Evolutionary conservation across 2,113 vertebrate species (phyloP), one percentile per base, ranked within the genome.

Genomic region (Panurus biarmicus): DNA sequence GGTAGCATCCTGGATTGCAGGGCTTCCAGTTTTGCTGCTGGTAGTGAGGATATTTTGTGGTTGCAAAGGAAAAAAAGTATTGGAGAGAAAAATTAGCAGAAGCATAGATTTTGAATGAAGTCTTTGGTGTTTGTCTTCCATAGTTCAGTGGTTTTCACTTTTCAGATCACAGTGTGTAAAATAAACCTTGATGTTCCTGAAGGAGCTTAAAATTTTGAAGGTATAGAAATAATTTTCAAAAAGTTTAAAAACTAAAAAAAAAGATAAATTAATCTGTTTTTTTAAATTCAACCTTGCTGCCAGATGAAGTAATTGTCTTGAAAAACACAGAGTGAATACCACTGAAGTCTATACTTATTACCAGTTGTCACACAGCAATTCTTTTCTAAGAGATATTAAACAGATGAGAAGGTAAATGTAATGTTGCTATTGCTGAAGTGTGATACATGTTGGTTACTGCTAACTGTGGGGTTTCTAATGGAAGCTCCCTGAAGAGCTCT

Each of bases 201-300:
- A 95, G 77, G 61, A 93, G 66, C 47, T 91, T 95, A 94, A 95
- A 85, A 80, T 96, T 87, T 75, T 69, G 83, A 26, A 92, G 77
- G 9, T 88, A 90, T 45, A 87, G 42, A 73, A 79, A 54, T 47
- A 66, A 57, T 87, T 40, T 58, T 45, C 7, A 3, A 76, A 94
- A 95, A 83, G 48, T 11, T n/a, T 15, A 40, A 40, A 53, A 51
- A 31, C 14, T 21, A 1, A 15, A 22, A 48, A 44, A 47, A 38
- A 10, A 66, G 2, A 35, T 5, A 12, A 89, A 85, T 72, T 75
- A 77, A 90, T 86, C 18, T 82, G 20, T 72, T 90, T 92, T 91
- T 62, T 48, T 23, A 56, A 74, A 48, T 65, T 93, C 69, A 82
- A 21, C 74, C 81, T 95, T 95, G 85, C 88, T 96, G 65, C 72